phyloP scores from a whole-genome alignment of 2,113 vertebrate species.

The Myotis brandtii region DNA sequence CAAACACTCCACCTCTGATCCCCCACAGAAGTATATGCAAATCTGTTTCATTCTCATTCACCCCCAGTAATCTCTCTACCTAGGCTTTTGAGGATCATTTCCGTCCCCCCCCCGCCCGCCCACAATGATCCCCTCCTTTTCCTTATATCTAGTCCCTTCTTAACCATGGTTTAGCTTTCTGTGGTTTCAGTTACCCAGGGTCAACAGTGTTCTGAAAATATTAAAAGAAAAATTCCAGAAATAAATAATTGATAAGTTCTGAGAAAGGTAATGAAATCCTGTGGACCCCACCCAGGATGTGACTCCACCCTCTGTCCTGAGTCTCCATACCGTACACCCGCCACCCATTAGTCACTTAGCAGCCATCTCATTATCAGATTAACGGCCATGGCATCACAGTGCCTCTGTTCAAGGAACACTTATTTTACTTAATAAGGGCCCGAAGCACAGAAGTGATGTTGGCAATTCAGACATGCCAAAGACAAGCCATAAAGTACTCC shows the following conservation, averaged over 20 bases:
- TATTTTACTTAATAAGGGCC: too few relatives aligned
- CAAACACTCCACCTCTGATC: neutral
- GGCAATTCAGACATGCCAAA: too few relatives aligned
- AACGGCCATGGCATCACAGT: too few relatives aligned
- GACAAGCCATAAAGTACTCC: too few relatives aligned
- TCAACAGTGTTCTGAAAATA: neutral
- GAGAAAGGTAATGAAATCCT: neutral
- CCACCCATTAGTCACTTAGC: neutral
- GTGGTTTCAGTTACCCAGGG: neutral
- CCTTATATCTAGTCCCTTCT: neutral
- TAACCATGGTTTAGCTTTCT: neutral
- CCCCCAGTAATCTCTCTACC: neutral
- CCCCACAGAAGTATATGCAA: neutral
- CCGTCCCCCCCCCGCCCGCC: accelerated
- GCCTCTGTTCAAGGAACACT: too few relatives aligned
- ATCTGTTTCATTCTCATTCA: neutral
- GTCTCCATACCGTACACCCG: neutral
- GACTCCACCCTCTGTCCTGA: neutral
- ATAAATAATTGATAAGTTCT: neutral
- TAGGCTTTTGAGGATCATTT: neutral
- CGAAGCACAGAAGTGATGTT: too few relatives aligned
- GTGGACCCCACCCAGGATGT: too few relatives aligned
- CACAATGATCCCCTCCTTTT: neutral
- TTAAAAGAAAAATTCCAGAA: neutral
- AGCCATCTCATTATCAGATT: neutral